These are phyloP conservation scores for Dryas iulia DNA, from an alignment of 1,140 invertebrate genomes.

Conservation along the genomic window DNA sequence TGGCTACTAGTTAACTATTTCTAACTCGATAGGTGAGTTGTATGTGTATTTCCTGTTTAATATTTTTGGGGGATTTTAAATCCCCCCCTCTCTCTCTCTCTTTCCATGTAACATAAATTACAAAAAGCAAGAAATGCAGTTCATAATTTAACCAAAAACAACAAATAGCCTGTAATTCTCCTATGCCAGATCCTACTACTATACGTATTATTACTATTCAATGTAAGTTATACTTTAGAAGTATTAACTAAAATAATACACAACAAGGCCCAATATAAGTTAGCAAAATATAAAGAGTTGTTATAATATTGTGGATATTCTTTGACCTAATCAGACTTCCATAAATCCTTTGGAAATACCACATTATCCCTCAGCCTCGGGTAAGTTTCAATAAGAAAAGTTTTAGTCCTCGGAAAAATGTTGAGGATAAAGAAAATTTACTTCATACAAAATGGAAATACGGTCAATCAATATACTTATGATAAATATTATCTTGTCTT, in stretches of 20 bases:
- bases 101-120: no score
- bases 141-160: no score
- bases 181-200: no score
- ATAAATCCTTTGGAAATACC: slow-evolving; percentile 26
- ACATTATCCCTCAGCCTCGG: slow-evolving; percentile 21
- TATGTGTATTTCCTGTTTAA: no score
- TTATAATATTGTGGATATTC: slow-evolving; percentile 4
- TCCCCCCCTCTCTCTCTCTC: no score
- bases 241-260: not conserved
- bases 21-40: no score
- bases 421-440: slow-evolving; percentile 20
- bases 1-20: no score
- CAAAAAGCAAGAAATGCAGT: no score
- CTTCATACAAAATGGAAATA: slow-evolving; percentile 8
- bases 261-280: not conserved
- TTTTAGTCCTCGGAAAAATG: slow-evolving; percentile 26
- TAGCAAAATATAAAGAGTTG: not conserved
- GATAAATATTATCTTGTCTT: not conserved
- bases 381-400: slow-evolving; percentile 26
- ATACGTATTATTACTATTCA: no score
- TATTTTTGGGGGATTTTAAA: no score
- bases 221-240: no score
- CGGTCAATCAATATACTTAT: not conserved
- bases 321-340: slow-evolving; percentile 20
- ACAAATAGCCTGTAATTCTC: no score